A percentile compares a stretch with the other conserved stretches of the same genome.
phyloP scores from a whole-genome alignment of 2,113 vertebrate genomes.

The Helogale parvula region DNA sequence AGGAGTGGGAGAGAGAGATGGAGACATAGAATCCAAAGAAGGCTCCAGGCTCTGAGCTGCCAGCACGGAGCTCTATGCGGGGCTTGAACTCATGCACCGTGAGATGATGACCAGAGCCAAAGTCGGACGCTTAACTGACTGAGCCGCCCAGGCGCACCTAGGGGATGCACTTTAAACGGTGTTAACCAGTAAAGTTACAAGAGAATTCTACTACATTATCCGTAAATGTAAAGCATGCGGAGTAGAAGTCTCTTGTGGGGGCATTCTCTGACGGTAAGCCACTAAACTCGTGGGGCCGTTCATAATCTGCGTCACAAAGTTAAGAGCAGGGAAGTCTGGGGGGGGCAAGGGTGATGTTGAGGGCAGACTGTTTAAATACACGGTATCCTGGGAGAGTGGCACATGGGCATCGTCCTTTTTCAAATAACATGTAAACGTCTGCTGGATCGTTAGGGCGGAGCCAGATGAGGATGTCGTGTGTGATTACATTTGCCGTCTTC shows the following conservation, averaged over 20 bases:
- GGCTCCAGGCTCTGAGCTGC: too few species aligned
- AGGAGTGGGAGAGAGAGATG: too few species aligned
- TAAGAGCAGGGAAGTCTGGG: not conserved
- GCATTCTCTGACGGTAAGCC: not conserved
- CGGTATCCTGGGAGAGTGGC: not conserved
- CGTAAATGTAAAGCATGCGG: too few species aligned
- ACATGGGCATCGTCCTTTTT: not conserved
- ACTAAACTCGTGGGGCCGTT: too few species aligned
- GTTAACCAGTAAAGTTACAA: not conserved
- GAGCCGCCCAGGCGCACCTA: too few species aligned
- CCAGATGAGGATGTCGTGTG: not conserved
- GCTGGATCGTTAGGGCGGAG: not conserved
- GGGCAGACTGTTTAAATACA: not conserved
- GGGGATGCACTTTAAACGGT: not conserved
- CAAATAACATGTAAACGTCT: not conserved
- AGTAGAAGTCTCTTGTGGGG: not conserved
- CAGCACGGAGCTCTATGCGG: too few species aligned
- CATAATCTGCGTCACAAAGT: not conserved
- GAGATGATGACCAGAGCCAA: too few species aligned
- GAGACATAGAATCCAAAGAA: too few species aligned
- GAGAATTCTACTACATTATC: not conserved
- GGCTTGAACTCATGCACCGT: too few species aligned
- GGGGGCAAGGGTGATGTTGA: not conserved
- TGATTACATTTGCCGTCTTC: not conserved
- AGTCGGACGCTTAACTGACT: too few species aligned